Percentiles rank a stretch among this genome's conserved stretches.
Evolutionary conservation across 2,888 invertebrate species (phyloP).

Genomic region (Cosmorhoe ocellata): DNA sequence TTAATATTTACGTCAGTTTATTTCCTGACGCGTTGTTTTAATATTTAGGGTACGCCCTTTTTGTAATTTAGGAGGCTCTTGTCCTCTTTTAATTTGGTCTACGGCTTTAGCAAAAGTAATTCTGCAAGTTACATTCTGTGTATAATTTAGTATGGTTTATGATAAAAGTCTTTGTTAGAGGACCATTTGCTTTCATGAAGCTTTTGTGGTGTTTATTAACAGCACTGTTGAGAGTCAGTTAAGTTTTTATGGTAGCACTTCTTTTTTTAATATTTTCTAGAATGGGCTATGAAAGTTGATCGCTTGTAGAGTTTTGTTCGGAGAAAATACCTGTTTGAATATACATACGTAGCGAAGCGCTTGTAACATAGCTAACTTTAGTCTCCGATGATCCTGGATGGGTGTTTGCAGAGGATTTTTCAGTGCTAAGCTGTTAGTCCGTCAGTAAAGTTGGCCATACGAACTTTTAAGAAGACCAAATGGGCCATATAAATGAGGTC

Average conservation of each 20-base stretch:
- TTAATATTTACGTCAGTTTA: no score
- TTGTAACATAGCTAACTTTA: no score
- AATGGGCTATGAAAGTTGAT: constrained; percentile 5
- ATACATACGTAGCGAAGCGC: no score
- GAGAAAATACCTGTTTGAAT: background rate
- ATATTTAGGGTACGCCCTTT: no score
- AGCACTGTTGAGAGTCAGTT: constrained; percentile 31
- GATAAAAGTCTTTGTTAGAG: constrained; percentile 33
- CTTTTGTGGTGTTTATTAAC: constrained; percentile 32
- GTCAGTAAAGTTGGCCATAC: no score
- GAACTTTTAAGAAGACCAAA: no score
- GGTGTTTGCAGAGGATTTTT: no score
- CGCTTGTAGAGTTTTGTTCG: background rate
- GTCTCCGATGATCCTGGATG: no score
- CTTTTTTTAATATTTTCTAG: constrained; percentile 18
- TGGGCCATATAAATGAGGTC: no score
- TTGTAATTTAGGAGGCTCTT: background rate
- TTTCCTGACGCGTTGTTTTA: no score
- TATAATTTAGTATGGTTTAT: constrained; percentile 38
- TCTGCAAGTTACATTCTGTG: constrained; percentile 30
- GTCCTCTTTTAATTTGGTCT: background rate
- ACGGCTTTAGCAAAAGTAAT: constrained; percentile 31
- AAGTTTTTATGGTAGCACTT: constrained; percentile 29
- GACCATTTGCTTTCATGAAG: constrained; percentile 33
- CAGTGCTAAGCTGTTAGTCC: no score